phyloP scores from a whole-genome alignment of 2,113 vertebrate species.

The Sinocyclocheilus anshuiensis region DNA sequence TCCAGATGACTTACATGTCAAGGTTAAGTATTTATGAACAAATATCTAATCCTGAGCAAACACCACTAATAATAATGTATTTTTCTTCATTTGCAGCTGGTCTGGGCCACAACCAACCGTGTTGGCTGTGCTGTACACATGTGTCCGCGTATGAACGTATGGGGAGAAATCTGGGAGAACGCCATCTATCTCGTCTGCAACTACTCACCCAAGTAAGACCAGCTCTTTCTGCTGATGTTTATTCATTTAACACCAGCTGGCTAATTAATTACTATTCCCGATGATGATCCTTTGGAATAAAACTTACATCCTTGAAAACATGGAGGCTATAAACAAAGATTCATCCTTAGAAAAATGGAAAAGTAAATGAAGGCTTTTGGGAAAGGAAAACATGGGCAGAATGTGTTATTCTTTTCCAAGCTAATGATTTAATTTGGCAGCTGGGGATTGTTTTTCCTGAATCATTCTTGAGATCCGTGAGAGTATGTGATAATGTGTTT shows the following conservation, averaged over 20 bases:
- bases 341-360: constrained; percentile 53
- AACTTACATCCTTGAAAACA: neutral
- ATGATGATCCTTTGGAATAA: neutral
- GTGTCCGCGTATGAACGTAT: constrained; percentile 88
- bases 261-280: constrained; percentile 25
- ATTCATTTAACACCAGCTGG: constrained; percentile 22
- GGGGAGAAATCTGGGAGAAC: constrained; percentile 94
- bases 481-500: constrained; percentile 46
- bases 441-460: constrained; percentile 43
- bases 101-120: constrained; percentile 93
- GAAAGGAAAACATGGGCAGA: constrained; percentile 50
- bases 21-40: neutral
- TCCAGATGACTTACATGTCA: neutral
- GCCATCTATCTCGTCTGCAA: constrained; percentile 97
- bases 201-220: constrained; percentile 96
- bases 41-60: neutral
- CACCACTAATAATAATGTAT: neutral
- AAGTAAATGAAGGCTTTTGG: constrained; percentile 51
- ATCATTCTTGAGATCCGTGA: constrained; percentile 45
- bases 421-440: constrained; percentile 63
- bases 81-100: constrained; percentile 78
- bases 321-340: constrained; percentile 52
- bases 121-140: constrained; percentile 91
- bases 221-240: constrained; percentile 9
- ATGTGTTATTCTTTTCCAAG: constrained; percentile 61